Evolutionary conservation across 1,140 invertebrate genomes (phyloP).

Genomic region (Lasaia peninsularis): DNA sequence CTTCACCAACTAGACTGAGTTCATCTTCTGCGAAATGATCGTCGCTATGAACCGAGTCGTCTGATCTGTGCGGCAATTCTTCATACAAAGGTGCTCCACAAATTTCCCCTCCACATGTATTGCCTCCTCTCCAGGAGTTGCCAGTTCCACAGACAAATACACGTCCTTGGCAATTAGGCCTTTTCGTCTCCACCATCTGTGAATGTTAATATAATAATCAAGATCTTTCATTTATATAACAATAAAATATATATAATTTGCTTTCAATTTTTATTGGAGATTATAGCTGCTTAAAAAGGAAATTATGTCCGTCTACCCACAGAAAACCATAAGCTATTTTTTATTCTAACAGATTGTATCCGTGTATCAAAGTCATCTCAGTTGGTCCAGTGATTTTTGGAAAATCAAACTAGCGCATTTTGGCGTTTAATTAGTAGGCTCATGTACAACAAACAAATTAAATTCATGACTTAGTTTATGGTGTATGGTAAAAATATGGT

Average conservation of each 20-base stretch:
- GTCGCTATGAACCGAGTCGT: conserved; percentile 70
- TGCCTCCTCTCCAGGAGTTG: conserved; percentile 57
- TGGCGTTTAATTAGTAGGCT: too few species aligned
- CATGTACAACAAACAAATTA: too few species aligned
- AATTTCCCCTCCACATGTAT: conserved; percentile 54
- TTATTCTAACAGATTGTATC: too few species aligned
- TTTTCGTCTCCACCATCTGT: conserved; percentile 71
- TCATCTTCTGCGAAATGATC: conserved; percentile 76
- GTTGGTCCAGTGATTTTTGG: too few species aligned
- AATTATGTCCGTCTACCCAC: too few species aligned
- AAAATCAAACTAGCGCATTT: too few species aligned
- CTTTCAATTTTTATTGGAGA: too few species aligned
- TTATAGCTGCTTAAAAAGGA: too few species aligned
- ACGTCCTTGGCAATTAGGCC: conserved; percentile 59
- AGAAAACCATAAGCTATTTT: too few species aligned
- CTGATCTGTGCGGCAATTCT: conserved; percentile 67
- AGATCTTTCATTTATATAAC: neutral
- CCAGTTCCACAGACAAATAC: conserved; percentile 65
- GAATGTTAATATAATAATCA: conserved; percentile 22
- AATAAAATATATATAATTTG: neutral
- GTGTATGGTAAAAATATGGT: too few species aligned
- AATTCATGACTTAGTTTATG: too few species aligned
- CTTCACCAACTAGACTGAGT: conserved; percentile 71
- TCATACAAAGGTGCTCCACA: conserved; percentile 71
- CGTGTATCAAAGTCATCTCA: too few species aligned